Conservation (phyloP, 53 echinoderm and acorn worm species). For the Patiria pectinifera region DNA sequence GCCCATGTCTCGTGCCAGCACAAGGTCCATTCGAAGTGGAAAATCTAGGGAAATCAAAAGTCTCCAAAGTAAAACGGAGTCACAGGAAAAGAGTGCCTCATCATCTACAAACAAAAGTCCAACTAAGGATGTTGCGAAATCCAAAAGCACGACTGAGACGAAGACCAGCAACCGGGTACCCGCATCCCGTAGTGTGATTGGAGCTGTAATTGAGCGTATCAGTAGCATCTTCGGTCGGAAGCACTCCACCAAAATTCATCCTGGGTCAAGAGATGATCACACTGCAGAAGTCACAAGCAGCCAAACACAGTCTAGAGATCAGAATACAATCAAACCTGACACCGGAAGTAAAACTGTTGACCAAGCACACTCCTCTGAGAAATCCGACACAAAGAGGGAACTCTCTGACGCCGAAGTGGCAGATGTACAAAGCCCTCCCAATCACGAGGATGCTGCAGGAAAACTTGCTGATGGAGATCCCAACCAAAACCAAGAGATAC, state of each 20-base stretch:
- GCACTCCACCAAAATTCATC: slow-evolving; percentile 23
- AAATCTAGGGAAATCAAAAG: slow-evolving; percentile 40
- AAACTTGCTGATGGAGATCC: neutral
- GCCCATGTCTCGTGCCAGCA: slow-evolving; percentile 42
- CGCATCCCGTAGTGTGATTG: slow-evolving; percentile 33
- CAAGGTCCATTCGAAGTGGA: slow-evolving; percentile 37
- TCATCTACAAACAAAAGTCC: neutral
- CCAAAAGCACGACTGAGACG: slow-evolving; percentile 5
- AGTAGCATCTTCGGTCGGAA: slow-evolving; percentile 56
- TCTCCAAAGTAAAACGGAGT: neutral
- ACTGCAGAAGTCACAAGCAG: neutral
- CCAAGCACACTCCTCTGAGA: neutral
- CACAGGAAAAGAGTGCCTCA: neutral
- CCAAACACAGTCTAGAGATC: neutral
- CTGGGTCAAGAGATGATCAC: neutral
- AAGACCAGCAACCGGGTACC: neutral
- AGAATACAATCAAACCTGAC: neutral
- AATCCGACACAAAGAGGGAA: neutral
- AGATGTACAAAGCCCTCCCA: neutral
- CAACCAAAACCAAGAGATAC: neutral
- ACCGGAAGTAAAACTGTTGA: neutral
- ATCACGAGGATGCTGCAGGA: neutral
- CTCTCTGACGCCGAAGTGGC: neutral
- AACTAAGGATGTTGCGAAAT: neutral
- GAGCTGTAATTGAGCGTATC: slow-evolving; percentile 43